Percentiles rank a stretch among this genome's conserved stretches.
These are phyloP conservation scores for Nomada goodeniana DNA, from an alignment of 2,888 invertebrate genomes.

Conservation along the genomic window DNA sequence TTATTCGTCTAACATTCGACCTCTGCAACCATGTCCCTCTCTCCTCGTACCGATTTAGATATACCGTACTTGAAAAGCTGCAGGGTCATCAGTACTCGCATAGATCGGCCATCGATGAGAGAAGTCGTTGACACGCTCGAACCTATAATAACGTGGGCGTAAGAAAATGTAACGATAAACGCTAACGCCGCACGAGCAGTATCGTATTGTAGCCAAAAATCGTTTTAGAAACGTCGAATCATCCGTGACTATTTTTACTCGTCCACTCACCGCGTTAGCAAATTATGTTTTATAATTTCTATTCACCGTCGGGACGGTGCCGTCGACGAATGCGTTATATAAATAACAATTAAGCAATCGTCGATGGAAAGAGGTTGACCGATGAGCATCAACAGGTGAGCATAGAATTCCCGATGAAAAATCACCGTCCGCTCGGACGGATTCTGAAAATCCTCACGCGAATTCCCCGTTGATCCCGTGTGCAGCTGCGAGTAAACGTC, in stretches of 20 bases:
- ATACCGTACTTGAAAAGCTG: constrained; percentile 64
- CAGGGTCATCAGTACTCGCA: constrained; percentile 50
- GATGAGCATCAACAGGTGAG: constrained; percentile 19
- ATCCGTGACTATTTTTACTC: constrained; percentile 47
- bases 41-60: constrained; percentile 62
- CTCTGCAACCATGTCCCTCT: constrained; percentile 47
- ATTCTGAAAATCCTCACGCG: constrained; percentile 14
- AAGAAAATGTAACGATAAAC: constrained; percentile 41
- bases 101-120: constrained; percentile 60
- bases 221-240: constrained; percentile 54
- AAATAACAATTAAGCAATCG: constrained; percentile 8
- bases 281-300: constrained; percentile 12
- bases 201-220: constrained; percentile 35
- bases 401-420: constrained; percentile 12
- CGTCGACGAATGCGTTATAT: background rate
- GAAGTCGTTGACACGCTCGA: constrained; percentile 57
- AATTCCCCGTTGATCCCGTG: constrained; percentile 14
- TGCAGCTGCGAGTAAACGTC: constrained; percentile 25
- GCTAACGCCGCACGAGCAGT: background rate
- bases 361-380: constrained; percentile 10
- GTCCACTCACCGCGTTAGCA: constrained; percentile 29
- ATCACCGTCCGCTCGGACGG: background rate
- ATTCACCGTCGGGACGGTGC: background rate
- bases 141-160: constrained; percentile 22
- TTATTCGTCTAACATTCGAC: constrained; percentile 51